Percentiles rank a stretch among this genome's conserved stretches.
These are phyloP conservation scores for Beroe forskalii DNA, from an alignment of 37 sponge, comb jelly and placozoan species.

Conservation along the genomic window DNA sequence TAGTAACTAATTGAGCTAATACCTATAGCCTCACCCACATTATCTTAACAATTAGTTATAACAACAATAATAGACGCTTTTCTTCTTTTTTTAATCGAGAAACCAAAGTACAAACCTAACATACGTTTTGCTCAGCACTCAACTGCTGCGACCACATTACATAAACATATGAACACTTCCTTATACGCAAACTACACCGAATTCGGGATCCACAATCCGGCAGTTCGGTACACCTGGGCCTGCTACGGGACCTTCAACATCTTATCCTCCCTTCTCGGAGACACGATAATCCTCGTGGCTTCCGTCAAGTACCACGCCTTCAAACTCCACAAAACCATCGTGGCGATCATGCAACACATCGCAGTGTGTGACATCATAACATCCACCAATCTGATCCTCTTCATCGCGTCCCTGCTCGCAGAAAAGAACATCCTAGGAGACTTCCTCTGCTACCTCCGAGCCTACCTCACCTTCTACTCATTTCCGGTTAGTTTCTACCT, in stretches of 20 bases:
- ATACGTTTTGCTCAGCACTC: too few species aligned
- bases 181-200: too few species aligned
- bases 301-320: not conserved
- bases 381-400: not conserved
- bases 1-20: too few species aligned
- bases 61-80: too few species aligned
- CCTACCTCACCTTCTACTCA: not conserved
- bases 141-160: too few species aligned
- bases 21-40: too few species aligned
- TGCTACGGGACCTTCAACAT: conserved; percentile 43
- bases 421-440: not conserved
- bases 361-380: conserved; percentile 22
- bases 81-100: too few species aligned
- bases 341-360: not conserved
- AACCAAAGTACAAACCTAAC: too few species aligned
- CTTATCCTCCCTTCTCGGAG: conserved; percentile 3
- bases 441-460: not conserved
- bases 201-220: too few species aligned
- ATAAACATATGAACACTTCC: too few species aligned
- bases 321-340: not conserved
- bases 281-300: not conserved
- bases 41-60: too few species aligned
- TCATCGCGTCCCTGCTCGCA: not conserved
- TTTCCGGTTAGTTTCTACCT: conserved; percentile 26
- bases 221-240: not conserved